These are phyloP conservation scores for Anguilla rostrata DNA, from an alignment of 2,113 vertebrate genomes.

Conservation along the genomic window DNA sequence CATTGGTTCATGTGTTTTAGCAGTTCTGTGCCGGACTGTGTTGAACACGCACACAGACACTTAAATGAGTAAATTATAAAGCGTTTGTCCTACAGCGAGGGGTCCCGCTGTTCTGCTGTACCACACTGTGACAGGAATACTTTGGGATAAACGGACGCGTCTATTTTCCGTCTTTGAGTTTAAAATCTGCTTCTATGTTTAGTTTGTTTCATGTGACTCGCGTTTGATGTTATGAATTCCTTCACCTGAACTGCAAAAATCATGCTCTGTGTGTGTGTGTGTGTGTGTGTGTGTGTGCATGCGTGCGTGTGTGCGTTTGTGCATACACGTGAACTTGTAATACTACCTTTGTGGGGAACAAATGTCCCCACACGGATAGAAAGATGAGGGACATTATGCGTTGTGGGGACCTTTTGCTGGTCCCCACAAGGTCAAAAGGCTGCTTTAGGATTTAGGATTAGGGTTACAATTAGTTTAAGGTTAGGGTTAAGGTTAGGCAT, in stretches of 20 bases:
- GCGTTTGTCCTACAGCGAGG: conserved; percentile 61
- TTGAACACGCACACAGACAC: conserved; percentile 70
- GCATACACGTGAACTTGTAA: too few species aligned
- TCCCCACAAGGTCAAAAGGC: too few species aligned
- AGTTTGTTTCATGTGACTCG: conserved; percentile 43
- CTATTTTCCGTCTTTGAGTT: conserved; percentile 74
- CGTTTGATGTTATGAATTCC: conserved; percentile 18
- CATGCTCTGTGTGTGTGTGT: conserved; percentile 11
- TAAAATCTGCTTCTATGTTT: conserved; percentile 68
- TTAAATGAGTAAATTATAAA: conserved; percentile 66
- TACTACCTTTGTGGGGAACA: too few species aligned
- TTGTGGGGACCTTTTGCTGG: too few species aligned
- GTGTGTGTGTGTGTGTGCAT: conserved; percentile 31
- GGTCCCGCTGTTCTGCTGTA: conserved; percentile 58
- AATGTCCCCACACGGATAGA: too few species aligned
- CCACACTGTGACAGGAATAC: conserved; percentile 57
- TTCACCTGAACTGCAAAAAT: conserved; percentile 42
- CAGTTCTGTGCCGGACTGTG: conserved; percentile 59
- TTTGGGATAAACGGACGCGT: conserved; percentile 71
- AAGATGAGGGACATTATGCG: too few species aligned
- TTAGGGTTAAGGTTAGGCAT: too few species aligned
- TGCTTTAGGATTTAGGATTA: too few species aligned
- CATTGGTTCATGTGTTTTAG: conserved; percentile 66
- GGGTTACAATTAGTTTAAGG: too few species aligned
- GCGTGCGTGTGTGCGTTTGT: conserved; percentile 36